Conservation (phyloP, 2,113 vertebrate species). For the Urocolius indicus region DNA sequence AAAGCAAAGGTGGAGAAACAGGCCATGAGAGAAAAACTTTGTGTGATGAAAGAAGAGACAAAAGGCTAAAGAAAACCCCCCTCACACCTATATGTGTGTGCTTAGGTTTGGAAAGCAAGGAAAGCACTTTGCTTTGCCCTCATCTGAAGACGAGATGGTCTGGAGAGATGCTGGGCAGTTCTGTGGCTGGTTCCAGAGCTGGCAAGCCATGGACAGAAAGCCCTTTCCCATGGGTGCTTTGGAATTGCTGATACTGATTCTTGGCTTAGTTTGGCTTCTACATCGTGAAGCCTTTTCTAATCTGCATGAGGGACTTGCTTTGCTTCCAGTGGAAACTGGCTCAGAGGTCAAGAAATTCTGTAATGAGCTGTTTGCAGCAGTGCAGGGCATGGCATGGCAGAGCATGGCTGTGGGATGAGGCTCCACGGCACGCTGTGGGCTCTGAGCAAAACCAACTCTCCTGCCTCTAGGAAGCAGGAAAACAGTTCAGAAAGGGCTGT, state of each 20-base stretch:
- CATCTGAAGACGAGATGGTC: neutral
- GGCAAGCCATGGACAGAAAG: neutral
- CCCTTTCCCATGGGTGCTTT: neutral
- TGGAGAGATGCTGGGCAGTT: neutral
- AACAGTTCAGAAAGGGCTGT: neutral
- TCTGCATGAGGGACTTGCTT: neutral
- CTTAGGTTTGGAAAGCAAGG: neutral
- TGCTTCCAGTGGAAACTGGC: neutral
- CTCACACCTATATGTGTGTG: neutral
- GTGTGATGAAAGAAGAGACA: neutral
- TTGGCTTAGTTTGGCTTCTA: neutral
- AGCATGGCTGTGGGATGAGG: neutral
- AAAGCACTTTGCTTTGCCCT: neutral
- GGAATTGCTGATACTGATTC: neutral
- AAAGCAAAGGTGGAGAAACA: neutral
- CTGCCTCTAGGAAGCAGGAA: neutral
- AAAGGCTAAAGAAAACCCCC: neutral
- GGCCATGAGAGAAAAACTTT: neutral
- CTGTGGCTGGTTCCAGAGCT: neutral
- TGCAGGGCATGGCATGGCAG: neutral
- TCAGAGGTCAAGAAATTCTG: neutral
- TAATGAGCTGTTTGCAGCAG: neutral
- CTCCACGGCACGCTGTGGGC: neutral
- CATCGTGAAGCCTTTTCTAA: neutral
- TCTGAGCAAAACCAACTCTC: neutral